phyloP scores from a whole-genome alignment of 2,113 vertebrate genomes.

The Sceloporus undulatus region DNA sequence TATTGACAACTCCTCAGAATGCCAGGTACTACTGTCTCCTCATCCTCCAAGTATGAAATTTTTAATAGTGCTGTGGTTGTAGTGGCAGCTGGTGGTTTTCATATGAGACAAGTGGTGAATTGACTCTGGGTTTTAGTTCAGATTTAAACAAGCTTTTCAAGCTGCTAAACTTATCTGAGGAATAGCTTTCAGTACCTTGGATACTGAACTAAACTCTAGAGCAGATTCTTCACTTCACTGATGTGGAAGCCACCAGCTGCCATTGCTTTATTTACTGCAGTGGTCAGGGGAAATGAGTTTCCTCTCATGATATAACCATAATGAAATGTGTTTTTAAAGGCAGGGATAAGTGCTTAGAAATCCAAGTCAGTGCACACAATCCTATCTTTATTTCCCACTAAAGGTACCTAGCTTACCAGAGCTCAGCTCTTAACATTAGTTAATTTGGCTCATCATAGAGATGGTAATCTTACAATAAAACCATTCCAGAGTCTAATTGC shows the following conservation, averaged over 20 bases:
- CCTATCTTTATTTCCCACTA: conserved; percentile 1
- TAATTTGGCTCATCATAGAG: neutral
- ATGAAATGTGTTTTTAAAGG: neutral
- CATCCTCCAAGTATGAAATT: neutral
- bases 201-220: too few relatives aligned
- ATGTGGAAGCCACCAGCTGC: too few relatives aligned
- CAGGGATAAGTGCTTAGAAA: conserved; percentile 11
- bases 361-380: neutral
- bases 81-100: too few relatives aligned
- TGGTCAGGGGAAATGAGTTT: neutral
- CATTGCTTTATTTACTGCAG: neutral
- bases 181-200: neutral
- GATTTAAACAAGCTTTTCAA: too few relatives aligned
- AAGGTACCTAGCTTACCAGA: neutral
- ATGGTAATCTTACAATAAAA: conserved; percentile 14
- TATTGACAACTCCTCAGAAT: conserved; percentile 8
- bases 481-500: neutral
- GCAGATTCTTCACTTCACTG: too few relatives aligned
- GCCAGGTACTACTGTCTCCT: too few relatives aligned
- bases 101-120: too few relatives aligned
- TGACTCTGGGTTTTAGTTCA: too few relatives aligned
- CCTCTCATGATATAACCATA: conserved; percentile 1
- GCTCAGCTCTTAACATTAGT: neutral
- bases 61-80: too few relatives aligned
- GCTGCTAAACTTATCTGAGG: too few relatives aligned